These are phyloP conservation scores for Machimus atricapillus DNA, from an alignment of 2,888 invertebrate genomes.

Conservation along the genomic window DNA sequence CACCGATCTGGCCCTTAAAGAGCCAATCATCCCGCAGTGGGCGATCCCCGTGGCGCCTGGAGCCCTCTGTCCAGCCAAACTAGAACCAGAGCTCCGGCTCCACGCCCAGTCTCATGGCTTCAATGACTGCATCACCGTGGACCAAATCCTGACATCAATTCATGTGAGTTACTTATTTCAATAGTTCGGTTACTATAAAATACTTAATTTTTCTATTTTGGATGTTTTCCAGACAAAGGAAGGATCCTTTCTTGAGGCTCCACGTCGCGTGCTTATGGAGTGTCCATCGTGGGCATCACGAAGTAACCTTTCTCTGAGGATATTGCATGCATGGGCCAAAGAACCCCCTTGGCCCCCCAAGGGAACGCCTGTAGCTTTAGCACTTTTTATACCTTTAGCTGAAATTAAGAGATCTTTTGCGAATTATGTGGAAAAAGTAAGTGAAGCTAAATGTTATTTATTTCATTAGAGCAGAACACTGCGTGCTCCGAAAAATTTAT, in stretches of 20 bases:
- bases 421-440: constrained; percentile 54
- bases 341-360: constrained; percentile 58
- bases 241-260: constrained; percentile 63
- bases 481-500: not conserved
- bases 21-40: constrained; percentile 64
- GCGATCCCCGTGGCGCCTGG: constrained; percentile 63
- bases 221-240: constrained; percentile 60
- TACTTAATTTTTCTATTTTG: not conserved
- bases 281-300: constrained; percentile 66
- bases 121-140: constrained; percentile 57
- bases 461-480: not conserved
- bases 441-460: constrained; percentile 1
- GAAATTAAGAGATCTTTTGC: constrained; percentile 63
- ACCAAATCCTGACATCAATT: constrained; percentile 64
- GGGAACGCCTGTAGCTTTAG: constrained; percentile 63
- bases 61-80: constrained; percentile 64
- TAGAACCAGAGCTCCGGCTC: constrained; percentile 64
- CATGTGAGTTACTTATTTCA: constrained; percentile 57
- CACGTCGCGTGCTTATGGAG: constrained; percentile 65
- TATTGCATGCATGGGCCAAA: constrained; percentile 67
- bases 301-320: constrained; percentile 63
- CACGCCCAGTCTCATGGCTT: constrained; percentile 55
- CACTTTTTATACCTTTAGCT: constrained; percentile 65
- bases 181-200: not conserved
- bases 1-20: constrained; percentile 63